These are phyloP conservation scores for Acanthopagrus latus DNA, from an alignment of 2,797 vertebrate genomes.

Conservation along the genomic window DNA sequence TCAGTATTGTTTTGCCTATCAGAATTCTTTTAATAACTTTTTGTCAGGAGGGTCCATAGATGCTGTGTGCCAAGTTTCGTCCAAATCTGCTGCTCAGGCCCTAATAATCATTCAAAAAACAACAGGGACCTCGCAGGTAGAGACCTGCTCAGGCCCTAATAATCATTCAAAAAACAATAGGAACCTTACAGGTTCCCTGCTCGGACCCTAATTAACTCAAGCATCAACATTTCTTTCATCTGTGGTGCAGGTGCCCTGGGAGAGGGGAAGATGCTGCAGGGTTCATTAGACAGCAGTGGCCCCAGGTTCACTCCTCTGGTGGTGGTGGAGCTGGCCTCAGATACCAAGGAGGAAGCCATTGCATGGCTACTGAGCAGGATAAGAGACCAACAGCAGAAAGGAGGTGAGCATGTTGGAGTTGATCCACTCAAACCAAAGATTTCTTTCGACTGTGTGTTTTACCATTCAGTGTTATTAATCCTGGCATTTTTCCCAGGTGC, in stretches of 20 bases:
- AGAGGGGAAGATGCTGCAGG: conserved; percentile 67
- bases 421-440: background rate
- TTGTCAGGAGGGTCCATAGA: too few species aligned
- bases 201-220: too few species aligned
- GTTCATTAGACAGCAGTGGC: conserved; percentile 67
- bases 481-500: conserved; percentile 83
- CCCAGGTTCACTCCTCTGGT: conserved; percentile 89
- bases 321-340: conserved; percentile 90
- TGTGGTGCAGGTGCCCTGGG: conserved; percentile 34
- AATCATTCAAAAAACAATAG: too few species aligned
- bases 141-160: too few species aligned
- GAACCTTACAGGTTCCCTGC: too few species aligned
- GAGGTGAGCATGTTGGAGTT: conserved; percentile 82
- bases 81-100: too few species aligned
- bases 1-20: too few species aligned
- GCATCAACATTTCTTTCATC: conserved; percentile 7
- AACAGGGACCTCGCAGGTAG: too few species aligned
- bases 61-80: too few species aligned
- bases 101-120: too few species aligned
- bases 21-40: too few species aligned
- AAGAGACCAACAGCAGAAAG: conserved; percentile 87
- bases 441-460: background rate
- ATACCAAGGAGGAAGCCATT: conserved; percentile 89
- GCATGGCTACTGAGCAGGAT: conserved; percentile 92
- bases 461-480: background rate